A percentile compares a stretch with the other conserved stretches of the same genome.
phyloP scores from a whole-genome alignment of 2,113 vertebrate genomes.

The Isurus oxyrinchus region DNA sequence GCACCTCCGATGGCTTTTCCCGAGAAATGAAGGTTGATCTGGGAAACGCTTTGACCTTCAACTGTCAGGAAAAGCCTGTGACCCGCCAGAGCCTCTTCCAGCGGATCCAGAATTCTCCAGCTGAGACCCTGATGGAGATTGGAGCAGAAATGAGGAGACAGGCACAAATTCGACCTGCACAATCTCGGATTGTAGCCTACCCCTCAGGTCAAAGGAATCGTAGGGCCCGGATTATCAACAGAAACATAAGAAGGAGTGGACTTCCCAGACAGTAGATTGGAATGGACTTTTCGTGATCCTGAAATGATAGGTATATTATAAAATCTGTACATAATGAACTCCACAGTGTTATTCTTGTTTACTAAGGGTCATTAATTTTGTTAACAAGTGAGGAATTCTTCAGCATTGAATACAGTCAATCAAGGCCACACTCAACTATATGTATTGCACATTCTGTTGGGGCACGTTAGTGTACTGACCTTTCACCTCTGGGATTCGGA shows the following conservation, averaged over 20 bases:
- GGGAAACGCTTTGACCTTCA: conserved; percentile 79
- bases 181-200: conserved; percentile 60
- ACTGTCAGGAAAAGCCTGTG: conserved; percentile 70
- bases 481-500: not conserved
- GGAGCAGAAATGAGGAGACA: conserved; percentile 74
- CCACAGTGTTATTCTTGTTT: not conserved
- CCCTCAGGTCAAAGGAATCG: conserved; percentile 54
- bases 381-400: not conserved
- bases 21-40: conserved; percentile 78
- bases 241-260: conserved; percentile 55
- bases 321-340: conserved; percentile 33
- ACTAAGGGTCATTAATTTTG: not conserved
- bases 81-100: conserved; percentile 81
- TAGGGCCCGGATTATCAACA: conserved; percentile 42
- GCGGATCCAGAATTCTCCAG: conserved; percentile 74
- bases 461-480: not conserved
- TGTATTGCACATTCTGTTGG: not conserved
- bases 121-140: conserved; percentile 71
- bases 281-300: not conserved
- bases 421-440: not conserved
- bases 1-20: conserved; percentile 90
- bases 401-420: not conserved
- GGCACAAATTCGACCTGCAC: conserved; percentile 53
- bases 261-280: conserved; percentile 45
- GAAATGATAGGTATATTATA: not conserved